These are phyloP conservation scores for Chloroceryle amazona DNA, from an alignment of 2,797 vertebrate genomes.

Conservation along the genomic window DNA sequence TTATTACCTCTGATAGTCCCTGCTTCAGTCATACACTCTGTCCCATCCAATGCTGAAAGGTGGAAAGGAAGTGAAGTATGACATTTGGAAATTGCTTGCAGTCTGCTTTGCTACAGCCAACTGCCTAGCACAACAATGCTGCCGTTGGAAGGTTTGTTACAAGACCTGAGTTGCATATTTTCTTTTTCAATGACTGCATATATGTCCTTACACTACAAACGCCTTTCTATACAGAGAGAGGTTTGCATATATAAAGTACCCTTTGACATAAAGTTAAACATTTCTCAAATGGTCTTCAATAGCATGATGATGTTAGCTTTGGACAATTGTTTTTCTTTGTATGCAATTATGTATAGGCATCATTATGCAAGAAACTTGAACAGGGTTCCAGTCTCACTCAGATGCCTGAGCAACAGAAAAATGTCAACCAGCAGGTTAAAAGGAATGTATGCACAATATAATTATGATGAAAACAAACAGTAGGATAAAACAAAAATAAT, in stretches of 20 bases:
- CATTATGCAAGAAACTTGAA: neutral
- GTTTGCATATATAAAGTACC: neutral
- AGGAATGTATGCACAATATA: neutral
- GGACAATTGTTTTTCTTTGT: neutral
- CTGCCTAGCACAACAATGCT: neutral
- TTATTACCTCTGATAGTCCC: neutral
- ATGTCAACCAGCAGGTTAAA: neutral
- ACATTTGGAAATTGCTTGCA: accelerated
- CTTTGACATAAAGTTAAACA: neutral
- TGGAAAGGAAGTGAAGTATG: neutral
- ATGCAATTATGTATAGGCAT: neutral
- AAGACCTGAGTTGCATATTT: neutral
- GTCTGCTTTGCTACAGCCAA: neutral
- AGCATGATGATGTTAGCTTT: neutral
- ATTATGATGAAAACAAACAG: neutral
- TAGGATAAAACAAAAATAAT: neutral
- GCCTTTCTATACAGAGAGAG: neutral
- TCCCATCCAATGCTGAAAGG: neutral
- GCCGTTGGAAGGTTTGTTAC: neutral
- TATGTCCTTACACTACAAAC: neutral
- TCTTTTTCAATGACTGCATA: neutral
- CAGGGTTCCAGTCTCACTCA: neutral
- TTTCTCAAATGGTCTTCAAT: neutral
- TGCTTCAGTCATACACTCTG: neutral
- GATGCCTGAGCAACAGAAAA: neutral